Base-by-base conservation (phyloP, 2,888 invertebrate genomes). In the Agrotis clavis region DNA sequence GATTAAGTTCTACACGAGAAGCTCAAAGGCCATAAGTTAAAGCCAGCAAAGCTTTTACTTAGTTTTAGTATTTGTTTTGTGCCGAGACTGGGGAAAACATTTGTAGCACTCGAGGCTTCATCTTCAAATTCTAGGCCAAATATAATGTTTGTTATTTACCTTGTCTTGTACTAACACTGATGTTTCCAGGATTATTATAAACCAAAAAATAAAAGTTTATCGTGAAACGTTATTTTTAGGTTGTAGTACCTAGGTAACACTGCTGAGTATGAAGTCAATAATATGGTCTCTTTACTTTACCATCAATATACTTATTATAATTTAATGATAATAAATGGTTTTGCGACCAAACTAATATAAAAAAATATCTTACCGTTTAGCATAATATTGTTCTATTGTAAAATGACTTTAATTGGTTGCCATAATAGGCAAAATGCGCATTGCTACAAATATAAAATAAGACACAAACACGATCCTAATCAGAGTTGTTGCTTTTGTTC, bases 401-500 rank as follows among this genome's bases (percentile, higher is more conserved):
- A 25, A 70, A 14, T 21, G 19, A n/a, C 13, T 59, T 70, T 60
- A 77, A 80, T 74, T 77, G 65, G 61, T 68, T 21, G 47, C 66
- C 62, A 56, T 71, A 74, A 65, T 59, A 59, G 71, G 72, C 74
- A 65, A 73, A 75, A 88, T 77, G 72, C 80, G 74, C 81, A 83
- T 82, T 81, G 81, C 87, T 86, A 78, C 80, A 86, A 87, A 87
- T 86, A 61, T 85, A 83, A 85, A 89, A 86, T 88, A 81, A 90
- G 89, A 90, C 88, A 88, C 90, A 90, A 90, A 89, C 86, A 86
- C 83, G 90, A 91, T 90, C 83, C 79, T 89, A 89, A 92, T 92
- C 91, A 85, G 77, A 85, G 84, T 83, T 87, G 87, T 87, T 88
- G 88, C 89, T 91, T 92, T 92, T 92, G 91, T 93, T 90, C 89